A percentile compares a stretch with the other conserved stretches of the same genome.
phyloP scores from a whole-genome alignment of 2,888 invertebrate species.

The Parnassius mnemosyne region DNA sequence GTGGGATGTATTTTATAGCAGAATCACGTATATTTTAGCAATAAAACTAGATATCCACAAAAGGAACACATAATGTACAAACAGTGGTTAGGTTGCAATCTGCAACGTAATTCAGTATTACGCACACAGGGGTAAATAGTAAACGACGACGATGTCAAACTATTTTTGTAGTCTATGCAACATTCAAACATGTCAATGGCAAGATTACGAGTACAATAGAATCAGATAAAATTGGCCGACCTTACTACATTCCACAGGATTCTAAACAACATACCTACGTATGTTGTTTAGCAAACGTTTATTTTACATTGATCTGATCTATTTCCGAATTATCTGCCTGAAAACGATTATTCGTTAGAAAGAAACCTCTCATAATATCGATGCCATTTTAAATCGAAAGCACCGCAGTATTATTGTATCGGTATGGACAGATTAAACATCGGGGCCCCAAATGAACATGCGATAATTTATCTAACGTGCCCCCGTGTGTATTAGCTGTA shows the following conservation, averaged over 20 bases:
- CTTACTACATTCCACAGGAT: conserved; percentile 1
- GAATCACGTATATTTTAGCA: conserved; percentile 11
- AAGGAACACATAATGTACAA: conserved; percentile 5
- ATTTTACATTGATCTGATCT: too few relatives aligned
- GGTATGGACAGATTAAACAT: conserved; percentile 77
- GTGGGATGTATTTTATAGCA: conserved; percentile 3
- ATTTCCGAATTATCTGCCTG: not conserved
- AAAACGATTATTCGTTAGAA: too few relatives aligned
- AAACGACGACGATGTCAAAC: conserved; percentile 20
- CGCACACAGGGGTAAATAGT: conserved; percentile 14
- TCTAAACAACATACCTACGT: not conserved
- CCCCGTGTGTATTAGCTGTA: conserved; percentile 80
- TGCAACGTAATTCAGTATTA: conserved; percentile 18
- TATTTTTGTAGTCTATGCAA: conserved; percentile 23
- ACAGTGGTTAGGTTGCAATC: conserved; percentile 1
- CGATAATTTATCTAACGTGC: conserved; percentile 77
- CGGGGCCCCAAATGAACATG: conserved; percentile 76
- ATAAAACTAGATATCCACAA: conserved; percentile 11
- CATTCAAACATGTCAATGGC: conserved; percentile 19
- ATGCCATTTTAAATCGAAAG: conserved; percentile 50
- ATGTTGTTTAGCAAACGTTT: not conserved
- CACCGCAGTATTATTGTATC: conserved; percentile 56
- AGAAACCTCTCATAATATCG: conserved; percentile 5
- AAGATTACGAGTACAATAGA: conserved; percentile 6
- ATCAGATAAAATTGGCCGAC: conserved; percentile 5